phyloP scores from a whole-genome alignment of 2,797 vertebrate species.

The Telmatherina bonti region DNA sequence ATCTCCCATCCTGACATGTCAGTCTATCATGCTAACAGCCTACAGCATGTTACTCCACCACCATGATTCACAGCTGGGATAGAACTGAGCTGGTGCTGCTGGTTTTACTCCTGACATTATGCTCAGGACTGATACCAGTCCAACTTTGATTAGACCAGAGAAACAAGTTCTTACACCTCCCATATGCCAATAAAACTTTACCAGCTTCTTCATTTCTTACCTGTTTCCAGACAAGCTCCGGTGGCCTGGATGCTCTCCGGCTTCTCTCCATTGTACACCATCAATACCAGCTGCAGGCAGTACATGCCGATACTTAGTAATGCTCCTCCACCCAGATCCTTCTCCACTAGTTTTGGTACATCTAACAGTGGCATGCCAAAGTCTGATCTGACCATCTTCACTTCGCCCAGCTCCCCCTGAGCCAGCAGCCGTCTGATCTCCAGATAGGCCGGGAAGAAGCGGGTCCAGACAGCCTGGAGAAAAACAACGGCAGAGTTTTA shows the following conservation, averaged over 20 bases:
- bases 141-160: neutral
- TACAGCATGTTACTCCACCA: too few relatives aligned
- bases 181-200: neutral
- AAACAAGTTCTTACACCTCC: neutral
- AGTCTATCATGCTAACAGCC: too few relatives aligned
- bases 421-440: conserved; percentile 81
- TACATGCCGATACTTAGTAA: conserved; percentile 88
- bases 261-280: conserved; percentile 86
- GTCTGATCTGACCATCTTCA: conserved; percentile 83
- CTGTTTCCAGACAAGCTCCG: conserved; percentile 81
- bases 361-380: conserved; percentile 68
- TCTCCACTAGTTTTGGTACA: conserved; percentile 64
- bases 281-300: conserved; percentile 87
- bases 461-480: conserved; percentile 87
- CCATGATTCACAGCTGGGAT: too few relatives aligned
- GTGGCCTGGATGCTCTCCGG: conserved; percentile 84
- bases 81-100: too few relatives aligned
- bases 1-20: too few relatives aligned
- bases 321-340: conserved; percentile 86
- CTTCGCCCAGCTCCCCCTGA: conserved; percentile 82
- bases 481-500: conserved; percentile 30
- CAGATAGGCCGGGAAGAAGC: conserved; percentile 86
- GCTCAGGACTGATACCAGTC: too few relatives aligned
- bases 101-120: too few relatives aligned
- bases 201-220: conserved; percentile 59